Conservation (phyloP, 2,113 vertebrate genomes). For the Leptobrachium ailaonicum region DNA sequence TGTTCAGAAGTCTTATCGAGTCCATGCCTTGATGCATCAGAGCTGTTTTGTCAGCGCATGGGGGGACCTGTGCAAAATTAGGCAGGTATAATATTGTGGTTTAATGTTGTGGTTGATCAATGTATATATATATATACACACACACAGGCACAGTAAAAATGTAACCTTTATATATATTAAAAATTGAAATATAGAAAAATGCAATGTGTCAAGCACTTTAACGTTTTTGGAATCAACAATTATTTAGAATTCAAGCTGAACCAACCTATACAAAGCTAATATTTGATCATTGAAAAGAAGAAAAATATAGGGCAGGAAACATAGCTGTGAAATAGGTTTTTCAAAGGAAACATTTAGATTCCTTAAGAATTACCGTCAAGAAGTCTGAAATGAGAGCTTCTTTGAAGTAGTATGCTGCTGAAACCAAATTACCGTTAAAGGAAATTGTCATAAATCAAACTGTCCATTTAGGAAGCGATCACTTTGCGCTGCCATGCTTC, state of each 20-base stretch:
- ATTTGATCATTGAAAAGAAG: slow-evolving; percentile 7
- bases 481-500: slow-evolving; percentile 34
- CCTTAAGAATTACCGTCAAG: slow-evolving; percentile 33
- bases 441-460: slow-evolving; percentile 47
- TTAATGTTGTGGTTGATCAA: too few species aligned
- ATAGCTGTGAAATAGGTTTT: slow-evolving; percentile 28
- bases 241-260: neutral
- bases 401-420: slow-evolving; percentile 45
- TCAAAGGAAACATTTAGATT: slow-evolving; percentile 43
- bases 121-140: too few species aligned
- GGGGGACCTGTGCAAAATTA: too few species aligned
- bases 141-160: too few species aligned
- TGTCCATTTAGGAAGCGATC: slow-evolving; percentile 44
- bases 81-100: too few species aligned
- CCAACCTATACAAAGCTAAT: slow-evolving; percentile 8
- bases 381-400: slow-evolving; percentile 14
- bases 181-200: too few species aligned
- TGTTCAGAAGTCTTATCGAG: too few species aligned
- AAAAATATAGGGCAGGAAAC: slow-evolving; percentile 14
- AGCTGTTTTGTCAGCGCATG: too few species aligned
- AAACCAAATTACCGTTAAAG: slow-evolving; percentile 48
- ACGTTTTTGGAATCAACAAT: neutral
- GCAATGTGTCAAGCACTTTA: too few species aligned
- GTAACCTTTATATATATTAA: too few species aligned
- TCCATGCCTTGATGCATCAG: too few species aligned